Base-by-base conservation (phyloP, 2,113 vertebrate species). In the Ciconia maguari region DNA sequence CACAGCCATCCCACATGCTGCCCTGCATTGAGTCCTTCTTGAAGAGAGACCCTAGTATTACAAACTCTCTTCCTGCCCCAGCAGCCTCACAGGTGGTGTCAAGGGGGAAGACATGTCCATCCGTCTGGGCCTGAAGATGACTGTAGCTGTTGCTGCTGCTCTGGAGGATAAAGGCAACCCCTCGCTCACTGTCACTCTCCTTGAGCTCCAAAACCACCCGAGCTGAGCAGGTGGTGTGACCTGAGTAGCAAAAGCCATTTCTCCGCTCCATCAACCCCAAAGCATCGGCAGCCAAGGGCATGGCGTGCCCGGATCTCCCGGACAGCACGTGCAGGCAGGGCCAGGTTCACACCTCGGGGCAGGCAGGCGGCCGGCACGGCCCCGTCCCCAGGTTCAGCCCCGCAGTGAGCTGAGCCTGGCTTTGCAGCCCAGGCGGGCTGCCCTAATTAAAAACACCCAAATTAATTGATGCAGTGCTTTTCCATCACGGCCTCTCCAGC, bases 51-150 rank as follows among this genome's bases (percentile, higher is more conserved):
- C 15, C n/a, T 14, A n/a, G 11, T 11, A 5, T 16, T 41, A 38
- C 44, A 19, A 58, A 17, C 21, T 38, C 42, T 57, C 21, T 32
- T 46, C 30, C 16, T 34, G 16, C 21, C 38, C 30, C 55, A 25
- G 4, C 34, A 22, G 7, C 38, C 34, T 49, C 25, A 6, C 12
- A 3, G 1, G 15, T n/a, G 46, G 46, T 90, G 64, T 29, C 8
- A 34, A 22, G 10, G 21, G n/a, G 11, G 13, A 29, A 6, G 38
- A 15, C 14, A 0, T 1, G 29, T 65, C 54, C 0, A 3, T 26
- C 52, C 5, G 0, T 2, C 58, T 27, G 20, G 51, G 26, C 24
- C 52, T 12, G 18, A 9, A 26, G 0, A 0, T 4, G 58, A 26
- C 7, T 8, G 30, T 26, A 32, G 58, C 49, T 46, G 42, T 58